A percentile compares a stretch with the other conserved stretches of the same genome.
Evolutionary conservation across 2,797 vertebrate species (phyloP).

Genomic region (Dallia pectoralis): DNA sequence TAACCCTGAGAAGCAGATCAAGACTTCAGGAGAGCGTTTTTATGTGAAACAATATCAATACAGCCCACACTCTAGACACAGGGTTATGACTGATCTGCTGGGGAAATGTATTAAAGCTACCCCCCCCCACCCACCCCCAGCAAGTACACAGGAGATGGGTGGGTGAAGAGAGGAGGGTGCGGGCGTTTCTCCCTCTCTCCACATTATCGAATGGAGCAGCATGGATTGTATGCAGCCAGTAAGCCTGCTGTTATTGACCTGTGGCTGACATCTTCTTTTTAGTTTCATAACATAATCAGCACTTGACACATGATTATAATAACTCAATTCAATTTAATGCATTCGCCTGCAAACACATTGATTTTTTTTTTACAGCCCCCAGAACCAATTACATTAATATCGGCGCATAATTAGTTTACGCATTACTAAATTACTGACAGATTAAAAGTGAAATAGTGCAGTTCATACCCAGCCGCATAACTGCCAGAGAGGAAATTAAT

Average conservation of each 20-base stretch:
- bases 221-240: slow-evolving; percentile 74
- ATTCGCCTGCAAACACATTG: slow-evolving; percentile 91
- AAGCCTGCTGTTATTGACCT: slow-evolving; percentile 68
- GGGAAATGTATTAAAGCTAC: slow-evolving; percentile 23
- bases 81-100: slow-evolving; percentile 38
- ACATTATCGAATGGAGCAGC: slow-evolving; percentile 65
- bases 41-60: slow-evolving; percentile 52
- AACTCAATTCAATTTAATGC: slow-evolving; percentile 84
- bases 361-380: slow-evolving; percentile 89
- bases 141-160: slow-evolving; percentile 24
- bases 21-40: slow-evolving; percentile 43
- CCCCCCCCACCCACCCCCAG: too few relatives aligned
- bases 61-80: slow-evolving; percentile 26
- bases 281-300: slow-evolving; percentile 86
- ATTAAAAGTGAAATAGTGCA: slow-evolving; percentile 99
- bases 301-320: slow-evolving; percentile 88
- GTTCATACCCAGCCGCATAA: slow-evolving; percentile 95
- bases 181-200: slow-evolving; percentile 38
- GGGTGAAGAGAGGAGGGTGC: neutral
- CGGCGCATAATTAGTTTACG: slow-evolving; percentile 99
- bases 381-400: slow-evolving; percentile 99
- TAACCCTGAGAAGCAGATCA: slow-evolving; percentile 47
- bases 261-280: slow-evolving; percentile 78
- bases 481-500: slow-evolving; percentile 99
- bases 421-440: slow-evolving; percentile 99